These are phyloP conservation scores for Callaeas wilsoni DNA, from an alignment of 2,113 vertebrate species.

Conservation along the genomic window DNA sequence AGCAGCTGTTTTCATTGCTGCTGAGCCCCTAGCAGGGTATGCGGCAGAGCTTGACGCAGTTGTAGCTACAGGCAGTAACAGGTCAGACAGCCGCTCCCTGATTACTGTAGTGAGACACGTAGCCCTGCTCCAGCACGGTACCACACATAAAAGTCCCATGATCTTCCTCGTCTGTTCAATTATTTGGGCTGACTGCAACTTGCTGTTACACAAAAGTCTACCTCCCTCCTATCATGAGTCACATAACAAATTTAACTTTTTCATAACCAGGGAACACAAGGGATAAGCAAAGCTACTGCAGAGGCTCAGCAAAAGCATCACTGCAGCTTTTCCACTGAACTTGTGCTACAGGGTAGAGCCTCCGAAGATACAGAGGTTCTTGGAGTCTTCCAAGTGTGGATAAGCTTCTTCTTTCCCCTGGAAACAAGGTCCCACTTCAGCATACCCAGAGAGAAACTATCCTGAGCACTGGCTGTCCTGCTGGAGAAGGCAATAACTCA, in stretches of 20 bases:
- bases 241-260: background rate
- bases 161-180: background rate
- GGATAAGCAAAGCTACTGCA: background rate
- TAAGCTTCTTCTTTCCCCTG: background rate
- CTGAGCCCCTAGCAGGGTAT: background rate
- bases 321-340: background rate
- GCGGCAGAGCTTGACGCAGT: background rate
- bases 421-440: background rate
- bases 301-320: background rate
- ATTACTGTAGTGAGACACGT: accelerated
- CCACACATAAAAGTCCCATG: accelerated
- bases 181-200: background rate
- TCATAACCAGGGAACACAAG: background rate
- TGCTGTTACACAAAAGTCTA: background rate
- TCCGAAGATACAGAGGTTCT: background rate
- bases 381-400: background rate
- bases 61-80: background rate
- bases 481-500: background rate
- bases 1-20: background rate
- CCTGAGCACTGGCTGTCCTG: background rate
- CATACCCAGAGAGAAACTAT: accelerated
- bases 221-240: background rate
- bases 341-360: background rate
- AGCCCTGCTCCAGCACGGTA: background rate
- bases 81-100: background rate